phyloP scores from a whole-genome alignment of 2,797 vertebrate genomes.

The Trachurus trachurus region DNA sequence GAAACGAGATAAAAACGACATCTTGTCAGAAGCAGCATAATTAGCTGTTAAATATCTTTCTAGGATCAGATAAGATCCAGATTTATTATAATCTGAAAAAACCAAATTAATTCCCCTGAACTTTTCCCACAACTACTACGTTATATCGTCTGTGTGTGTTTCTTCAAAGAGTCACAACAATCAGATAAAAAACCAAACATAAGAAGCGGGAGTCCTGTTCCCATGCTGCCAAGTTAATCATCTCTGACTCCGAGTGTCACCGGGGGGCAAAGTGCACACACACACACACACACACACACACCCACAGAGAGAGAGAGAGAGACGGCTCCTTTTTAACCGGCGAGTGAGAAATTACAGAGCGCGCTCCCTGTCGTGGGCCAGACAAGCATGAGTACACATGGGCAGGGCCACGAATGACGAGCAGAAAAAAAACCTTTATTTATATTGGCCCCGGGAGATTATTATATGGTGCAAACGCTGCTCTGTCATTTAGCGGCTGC shows the following conservation, averaged over 20 bases:
- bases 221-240: conserved; percentile 50
- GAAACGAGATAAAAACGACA: background rate
- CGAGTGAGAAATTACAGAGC: conserved; percentile 43
- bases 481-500: conserved; percentile 52
- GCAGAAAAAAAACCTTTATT: conserved; percentile 54
- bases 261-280: conserved; percentile 57
- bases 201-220: background rate
- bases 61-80: too few relatives aligned
- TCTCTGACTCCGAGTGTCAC: conserved; percentile 31
- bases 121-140: background rate
- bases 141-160: background rate
- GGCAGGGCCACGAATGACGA: conserved; percentile 45
- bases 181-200: background rate
- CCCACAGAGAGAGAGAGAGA: background rate
- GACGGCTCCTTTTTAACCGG: background rate
- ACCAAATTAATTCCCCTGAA: background rate
- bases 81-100: background rate
- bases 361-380: conserved; percentile 1
- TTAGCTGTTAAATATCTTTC: too few relatives aligned
- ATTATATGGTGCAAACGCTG: conserved; percentile 14
- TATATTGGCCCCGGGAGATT: conserved; percentile 50
- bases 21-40: background rate
- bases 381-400: conserved; percentile 54
- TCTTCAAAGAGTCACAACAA: background rate
- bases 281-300: too few relatives aligned